Evolutionary conservation across 2,797 vertebrate genomes (phyloP).

Genomic region (Poeciliopsis presidionis): DNA sequence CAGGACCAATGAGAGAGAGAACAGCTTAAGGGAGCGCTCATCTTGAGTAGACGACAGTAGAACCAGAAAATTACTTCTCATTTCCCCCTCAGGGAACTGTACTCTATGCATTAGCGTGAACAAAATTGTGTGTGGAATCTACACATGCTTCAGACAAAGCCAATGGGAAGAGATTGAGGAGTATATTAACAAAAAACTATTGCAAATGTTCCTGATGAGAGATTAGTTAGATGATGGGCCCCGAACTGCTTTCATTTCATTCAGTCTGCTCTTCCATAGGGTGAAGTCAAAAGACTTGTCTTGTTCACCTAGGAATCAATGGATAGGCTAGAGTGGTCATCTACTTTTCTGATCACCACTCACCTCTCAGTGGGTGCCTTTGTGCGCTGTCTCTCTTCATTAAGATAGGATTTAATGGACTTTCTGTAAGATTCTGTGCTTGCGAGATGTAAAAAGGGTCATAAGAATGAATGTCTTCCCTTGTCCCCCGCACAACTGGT

Average conservation of each 20-base stretch:
- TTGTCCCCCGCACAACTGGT: slow-evolving; percentile 61
- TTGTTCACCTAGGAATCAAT: slow-evolving; percentile 48
- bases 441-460: slow-evolving; percentile 56
- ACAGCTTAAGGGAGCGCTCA: slow-evolving; percentile 26
- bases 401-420: slow-evolving; percentile 78
- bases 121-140: slow-evolving; percentile 50
- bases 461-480: slow-evolving; percentile 56
- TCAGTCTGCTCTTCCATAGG: slow-evolving; percentile 39
- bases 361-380: slow-evolving; percentile 74
- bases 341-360: slow-evolving; percentile 69
- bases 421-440: slow-evolving; percentile 54
- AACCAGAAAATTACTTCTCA: slow-evolving; percentile 49
- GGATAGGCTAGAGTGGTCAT: slow-evolving; percentile 57
- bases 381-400: slow-evolving; percentile 76
- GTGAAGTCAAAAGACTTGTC: slow-evolving; percentile 53
- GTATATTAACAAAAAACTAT: slow-evolving; percentile 56
- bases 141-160: slow-evolving; percentile 54
- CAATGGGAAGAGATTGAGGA: slow-evolving; percentile 22
- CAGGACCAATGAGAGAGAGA: slow-evolving; percentile 18
- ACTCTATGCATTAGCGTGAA: slow-evolving; percentile 31
- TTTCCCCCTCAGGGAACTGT: slow-evolving; percentile 30
- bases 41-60: slow-evolving; percentile 43
- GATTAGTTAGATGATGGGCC: slow-evolving; percentile 62
- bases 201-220: slow-evolving; percentile 62
- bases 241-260: slow-evolving; percentile 50